phyloP scores from a whole-genome alignment of 2,888 invertebrate genomes.

The Halocaridina rubra region DNA sequence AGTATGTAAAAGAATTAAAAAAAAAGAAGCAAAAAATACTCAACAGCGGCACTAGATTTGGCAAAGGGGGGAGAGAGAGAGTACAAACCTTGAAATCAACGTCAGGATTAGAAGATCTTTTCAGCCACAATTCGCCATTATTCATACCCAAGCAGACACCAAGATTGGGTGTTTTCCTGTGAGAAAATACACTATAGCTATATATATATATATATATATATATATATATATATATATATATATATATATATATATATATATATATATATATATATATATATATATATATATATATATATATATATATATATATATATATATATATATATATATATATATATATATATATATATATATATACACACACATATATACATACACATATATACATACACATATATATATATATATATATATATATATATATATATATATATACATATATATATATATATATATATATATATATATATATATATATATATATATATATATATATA shows the following conservation, averaged over 20 bases:
- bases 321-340: slow-evolving; percentile 29
- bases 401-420: slow-evolving; percentile 1
- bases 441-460: slow-evolving; percentile 58
- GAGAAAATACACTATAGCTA: too few relatives aligned
- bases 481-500: slow-evolving; percentile 30
- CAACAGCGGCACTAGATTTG: too few relatives aligned
- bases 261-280: slow-evolving; percentile 25
- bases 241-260: slow-evolving; percentile 31
- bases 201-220: slow-evolving; percentile 9
- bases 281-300: slow-evolving; percentile 20
- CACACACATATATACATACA: slow-evolving; percentile 9
- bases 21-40: too few relatives aligned
- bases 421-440: slow-evolving; percentile 13
- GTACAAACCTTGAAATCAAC: not conserved
- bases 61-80: too few relatives aligned
- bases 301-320: slow-evolving; percentile 33
- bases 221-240: slow-evolving; percentile 27
- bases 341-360: slow-evolving; percentile 24
- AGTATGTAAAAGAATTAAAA: not conserved
- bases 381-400: not conserved
- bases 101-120: not conserved
- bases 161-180: not conserved
- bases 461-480: slow-evolving; percentile 44
- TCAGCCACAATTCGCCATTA: not conserved
- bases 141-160: not conserved